These are phyloP conservation scores for Mormyrops attenuatus DNA, from an alignment of 2,797 vertebrate species.

Conservation along the genomic window DNA sequence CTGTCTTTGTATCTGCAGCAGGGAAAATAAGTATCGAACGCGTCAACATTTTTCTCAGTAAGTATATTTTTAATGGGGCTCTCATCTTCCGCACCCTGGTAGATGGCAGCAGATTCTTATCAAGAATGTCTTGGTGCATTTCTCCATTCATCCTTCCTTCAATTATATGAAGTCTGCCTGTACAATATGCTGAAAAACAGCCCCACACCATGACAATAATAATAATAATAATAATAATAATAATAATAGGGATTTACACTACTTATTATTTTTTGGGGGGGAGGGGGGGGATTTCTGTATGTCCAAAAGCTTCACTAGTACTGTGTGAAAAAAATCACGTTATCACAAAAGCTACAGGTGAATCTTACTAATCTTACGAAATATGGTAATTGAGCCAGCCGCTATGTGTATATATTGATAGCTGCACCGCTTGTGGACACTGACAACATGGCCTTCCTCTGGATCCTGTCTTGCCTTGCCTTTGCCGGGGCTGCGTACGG, in stretches of 20 bases:
- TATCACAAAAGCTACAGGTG: conserved; percentile 19
- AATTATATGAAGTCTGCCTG: not conserved
- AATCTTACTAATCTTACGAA: not conserved
- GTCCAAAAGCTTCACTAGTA: not conserved
- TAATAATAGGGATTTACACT: not conserved
- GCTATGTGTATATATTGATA: not conserved
- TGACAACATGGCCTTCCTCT: conserved; percentile 60
- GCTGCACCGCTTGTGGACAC: not conserved
- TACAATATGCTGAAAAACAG: not conserved
- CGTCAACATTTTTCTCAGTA: not conserved
- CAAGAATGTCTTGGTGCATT: not conserved
- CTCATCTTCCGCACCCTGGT: not conserved
- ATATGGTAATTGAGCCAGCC: not conserved
- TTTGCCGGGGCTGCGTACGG: conserved; percentile 56
- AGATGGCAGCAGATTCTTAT: not conserved
- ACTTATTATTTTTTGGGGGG: not conserved
- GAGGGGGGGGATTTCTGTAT: not conserved
- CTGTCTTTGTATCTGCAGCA: not conserved
- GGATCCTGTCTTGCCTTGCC: conserved; percentile 62
- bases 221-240: not conserved
- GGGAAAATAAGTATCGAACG: not conserved
- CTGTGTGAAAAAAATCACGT: conserved; percentile 13
- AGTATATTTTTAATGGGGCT: not conserved
- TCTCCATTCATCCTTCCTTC: not conserved
- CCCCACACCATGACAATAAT: not conserved